Base-by-base conservation (phyloP, 2,888 invertebrate genomes). In the Panzeria rudis region DNA sequence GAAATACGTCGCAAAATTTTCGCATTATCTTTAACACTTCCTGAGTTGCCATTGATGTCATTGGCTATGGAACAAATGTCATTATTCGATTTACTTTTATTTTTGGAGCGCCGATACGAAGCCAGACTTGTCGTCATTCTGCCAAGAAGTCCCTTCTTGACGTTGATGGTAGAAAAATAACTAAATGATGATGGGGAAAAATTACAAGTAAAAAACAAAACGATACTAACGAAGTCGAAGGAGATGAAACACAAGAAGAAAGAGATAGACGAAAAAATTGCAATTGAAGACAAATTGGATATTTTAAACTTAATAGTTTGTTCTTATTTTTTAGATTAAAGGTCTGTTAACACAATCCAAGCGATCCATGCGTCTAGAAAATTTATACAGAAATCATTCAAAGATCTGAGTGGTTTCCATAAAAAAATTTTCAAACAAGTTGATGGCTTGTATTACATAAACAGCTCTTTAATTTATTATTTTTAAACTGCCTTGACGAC, bases 41-140 rank as follows among this genome's bases (percentile, higher is more conserved):
- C 50, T 32, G 85, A 41, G 71, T 64, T 84, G 54, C 78, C 78
- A 64, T 64, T 77, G 4, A 64, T 80, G 11, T 86, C 86, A 56
- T 88, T 87, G 79, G 89, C 88, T 78, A 90, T 89, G 54, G 91
- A 89, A 85, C 91, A 90, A 56, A 91, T 89, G 86, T 92, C 92
- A 88, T 88, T 90, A 87, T 91, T 91, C 6, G 92, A 92, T 85
- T 92, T 92, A 86, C 89, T 91, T 88, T 92, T 92, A 77, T 87
- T 90, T 88, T 92, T 92, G 84, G 90, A 90, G 75, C 92, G 92
- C 64, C 92, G 90, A 88, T 91, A 92, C 73, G 92, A 92, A 79
- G 92, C 90, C 82, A 92, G 89, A 87, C 91, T 92, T 77, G 92
- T 91, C 87, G 92, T 91, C 92, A 92, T 92, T 86, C 91, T 92